Evolutionary conservation across 1,140 invertebrate genomes (phyloP).

Genomic region (Zaprionus inermis): DNA sequence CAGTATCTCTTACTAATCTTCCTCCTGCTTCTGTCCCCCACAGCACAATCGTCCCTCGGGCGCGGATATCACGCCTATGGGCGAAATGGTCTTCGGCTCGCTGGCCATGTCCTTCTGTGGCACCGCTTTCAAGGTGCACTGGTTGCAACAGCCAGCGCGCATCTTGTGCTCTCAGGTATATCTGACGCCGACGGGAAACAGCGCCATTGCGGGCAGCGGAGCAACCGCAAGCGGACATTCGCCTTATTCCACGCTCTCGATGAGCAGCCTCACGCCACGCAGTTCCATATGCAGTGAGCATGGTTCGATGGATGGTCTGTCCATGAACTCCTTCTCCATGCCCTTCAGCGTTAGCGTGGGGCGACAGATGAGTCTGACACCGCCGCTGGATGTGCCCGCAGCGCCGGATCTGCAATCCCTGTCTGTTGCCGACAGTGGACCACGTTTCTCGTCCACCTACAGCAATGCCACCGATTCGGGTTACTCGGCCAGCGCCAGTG

Average conservation of each 20-base stretch:
- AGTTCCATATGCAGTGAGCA: conserved; percentile 79
- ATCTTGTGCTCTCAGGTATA: conserved; percentile 91
- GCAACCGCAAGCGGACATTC: conserved; percentile 52
- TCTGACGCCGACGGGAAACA: conserved; percentile 66
- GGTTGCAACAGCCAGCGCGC: conserved; percentile 88
- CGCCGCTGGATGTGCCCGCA: conserved; percentile 74
- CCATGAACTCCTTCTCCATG: conserved; percentile 82
- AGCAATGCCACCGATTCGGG: conserved; percentile 83
- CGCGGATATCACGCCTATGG: conserved; percentile 89
- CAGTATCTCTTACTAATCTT: not conserved
- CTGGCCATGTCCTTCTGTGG: conserved; percentile 94
- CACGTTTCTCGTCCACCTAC: conserved; percentile 75
- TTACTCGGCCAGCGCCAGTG: conserved; percentile 73
- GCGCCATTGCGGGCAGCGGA: not conserved
- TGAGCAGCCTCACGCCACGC: conserved; percentile 71
- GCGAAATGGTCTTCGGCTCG: conserved; percentile 96
- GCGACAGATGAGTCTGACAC: conserved; percentile 74
- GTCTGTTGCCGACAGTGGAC: conserved; percentile 62
- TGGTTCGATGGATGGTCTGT: conserved; percentile 78
- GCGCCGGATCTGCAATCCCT: conserved; percentile 64
- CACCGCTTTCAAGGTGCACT: conserved; percentile 92
- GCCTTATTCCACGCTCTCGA: conserved; percentile 80
- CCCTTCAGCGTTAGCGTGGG: conserved; percentile 73
- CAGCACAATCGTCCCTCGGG: conserved; percentile 87
- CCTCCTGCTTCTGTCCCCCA: conserved; percentile 29